Evolutionary conservation across 1,140 invertebrate genomes (phyloP).

Genomic region (Physella acuta): DNA sequence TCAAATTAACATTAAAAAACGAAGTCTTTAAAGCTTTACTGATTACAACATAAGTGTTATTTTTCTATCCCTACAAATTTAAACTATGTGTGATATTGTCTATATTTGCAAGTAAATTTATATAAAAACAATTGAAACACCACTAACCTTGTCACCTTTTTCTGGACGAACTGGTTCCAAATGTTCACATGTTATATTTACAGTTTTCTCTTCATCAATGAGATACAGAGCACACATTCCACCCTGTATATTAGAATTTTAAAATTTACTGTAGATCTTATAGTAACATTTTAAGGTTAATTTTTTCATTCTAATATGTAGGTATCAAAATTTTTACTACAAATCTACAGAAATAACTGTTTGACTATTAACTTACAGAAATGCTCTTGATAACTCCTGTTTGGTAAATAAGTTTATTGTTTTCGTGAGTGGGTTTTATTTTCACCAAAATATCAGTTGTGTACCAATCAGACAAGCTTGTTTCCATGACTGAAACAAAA

Average conservation of each 20-base stretch:
- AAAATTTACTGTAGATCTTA: not conserved
- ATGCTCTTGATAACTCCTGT: constrained; percentile 85
- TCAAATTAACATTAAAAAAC: too few species aligned
- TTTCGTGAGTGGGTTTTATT: constrained; percentile 80
- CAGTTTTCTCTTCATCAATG: constrained; percentile 78
- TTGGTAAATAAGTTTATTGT: constrained; percentile 81
- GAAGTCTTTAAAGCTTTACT: too few species aligned
- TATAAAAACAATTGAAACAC: not conserved
- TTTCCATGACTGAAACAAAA: constrained; percentile 59
- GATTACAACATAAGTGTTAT: not conserved
- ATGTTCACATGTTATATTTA: constrained; percentile 82
- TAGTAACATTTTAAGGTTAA: too few species aligned
- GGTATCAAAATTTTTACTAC: too few species aligned
- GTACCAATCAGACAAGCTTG: constrained; percentile 76
- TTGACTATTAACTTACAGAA: constrained; percentile 69
- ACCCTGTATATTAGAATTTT: constrained; percentile 62
- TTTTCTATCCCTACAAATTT: not conserved
- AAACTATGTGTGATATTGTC: not conserved
- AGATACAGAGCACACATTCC: constrained; percentile 87
- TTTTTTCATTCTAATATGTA: too few species aligned
- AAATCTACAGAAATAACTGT: too few species aligned
- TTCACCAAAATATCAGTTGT: constrained; percentile 85
- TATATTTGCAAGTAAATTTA: not conserved
- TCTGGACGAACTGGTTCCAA: constrained; percentile 86
- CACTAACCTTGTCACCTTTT: constrained; percentile 69